Evolutionary conservation across 1,140 invertebrate species (phyloP), one percentile per base, ranked within the genome.

Genomic region (Bombus ignitus): DNA sequence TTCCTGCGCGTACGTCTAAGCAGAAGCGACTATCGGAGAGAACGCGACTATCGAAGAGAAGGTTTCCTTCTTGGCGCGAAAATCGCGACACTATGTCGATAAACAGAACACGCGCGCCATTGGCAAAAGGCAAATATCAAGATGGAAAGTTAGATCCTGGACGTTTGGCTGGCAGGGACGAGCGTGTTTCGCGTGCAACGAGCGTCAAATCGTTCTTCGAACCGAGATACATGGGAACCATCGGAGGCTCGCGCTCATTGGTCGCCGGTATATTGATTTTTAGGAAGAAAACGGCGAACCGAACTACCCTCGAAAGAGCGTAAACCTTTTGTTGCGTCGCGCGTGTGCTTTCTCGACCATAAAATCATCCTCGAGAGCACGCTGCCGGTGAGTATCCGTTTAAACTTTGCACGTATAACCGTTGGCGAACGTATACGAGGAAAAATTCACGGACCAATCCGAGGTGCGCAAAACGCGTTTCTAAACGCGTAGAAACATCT

Each of bases 101-200:
- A 73, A 82, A 86, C 73, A 39, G 37, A 68, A 62, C 57, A 75
- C 65, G 74, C 9, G 39, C 15, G 15, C 10, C 18, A 22, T 57
- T 72, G 74, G 68, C 57, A 68, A 77, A 77, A 32, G 75, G 78
- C 32, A 81, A 90, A 89, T 83, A 90, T 92, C 83, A 90, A 90
- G 82, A 88, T 92, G 87, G 87, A 89, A 92, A 90, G 86, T 92
- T 28, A 32, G 12, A 8, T 12, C 2, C 15, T 66, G n/a, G 25
- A 65, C 12, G 59, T 35, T 28, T 53, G 65, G 37, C 25, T 35
- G n/a, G 39, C 39, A 62, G 18, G 68, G 18, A 44, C 4, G 28
- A 15, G 42, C 75, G 79, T 59, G 81, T 79, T 75, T 25, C 6
- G 22, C 76, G 80, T 71, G 85, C 72, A 22, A 68, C 80, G 73